A percentile compares a stretch with the other conserved stretches of the same genome.
These are phyloP conservation scores for Vandiemenella viatica DNA, from an alignment of 2,888 invertebrate genomes.

Conservation along the genomic window DNA sequence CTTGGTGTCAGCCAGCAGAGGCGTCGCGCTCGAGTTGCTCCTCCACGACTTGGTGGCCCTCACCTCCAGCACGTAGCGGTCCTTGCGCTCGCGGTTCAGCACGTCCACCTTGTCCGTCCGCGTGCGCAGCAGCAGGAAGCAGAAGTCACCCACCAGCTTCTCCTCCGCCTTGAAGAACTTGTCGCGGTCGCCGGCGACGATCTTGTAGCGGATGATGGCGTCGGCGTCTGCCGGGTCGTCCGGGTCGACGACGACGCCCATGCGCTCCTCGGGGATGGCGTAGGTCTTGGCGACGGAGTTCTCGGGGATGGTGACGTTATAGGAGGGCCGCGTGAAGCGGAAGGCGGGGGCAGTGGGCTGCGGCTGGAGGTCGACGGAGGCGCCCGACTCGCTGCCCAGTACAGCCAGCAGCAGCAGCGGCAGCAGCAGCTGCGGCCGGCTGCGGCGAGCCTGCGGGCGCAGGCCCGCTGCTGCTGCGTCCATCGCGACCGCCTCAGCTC, in stretches of 20 bases:
- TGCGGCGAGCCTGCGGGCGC: background rate
- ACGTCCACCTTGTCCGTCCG: conserved; percentile 75
- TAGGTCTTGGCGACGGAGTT: conserved; percentile 85
- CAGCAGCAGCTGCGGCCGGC: background rate
- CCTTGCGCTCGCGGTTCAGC: conserved; percentile 82
- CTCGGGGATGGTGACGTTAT: conserved; percentile 84
- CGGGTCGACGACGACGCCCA: conserved; percentile 53
- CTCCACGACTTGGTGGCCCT: conserved; percentile 36
- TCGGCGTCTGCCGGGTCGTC: conserved; percentile 22
- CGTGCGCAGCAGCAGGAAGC: conserved; percentile 79
- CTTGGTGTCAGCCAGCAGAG: conserved; percentile 42
- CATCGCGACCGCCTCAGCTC: background rate
- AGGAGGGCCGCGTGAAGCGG: conserved; percentile 54
- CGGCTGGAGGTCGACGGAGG: background rate
- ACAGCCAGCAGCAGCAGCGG: background rate
- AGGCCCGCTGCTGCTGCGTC: background rate
- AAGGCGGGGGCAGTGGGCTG: conserved; percentile 26
- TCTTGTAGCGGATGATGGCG: conserved; percentile 63
- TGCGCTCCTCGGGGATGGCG: conserved; percentile 53
- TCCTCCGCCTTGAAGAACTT: conserved; percentile 89
- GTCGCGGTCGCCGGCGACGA: conserved; percentile 73
- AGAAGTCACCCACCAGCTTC: conserved; percentile 80
- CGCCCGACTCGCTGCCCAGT: background rate
- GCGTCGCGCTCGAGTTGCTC: conserved; percentile 32
- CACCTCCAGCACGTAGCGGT: conserved; percentile 64